These are phyloP conservation scores for Chelonus insularis DNA, from an alignment of 1,140 invertebrate genomes.

Conservation along the genomic window DNA sequence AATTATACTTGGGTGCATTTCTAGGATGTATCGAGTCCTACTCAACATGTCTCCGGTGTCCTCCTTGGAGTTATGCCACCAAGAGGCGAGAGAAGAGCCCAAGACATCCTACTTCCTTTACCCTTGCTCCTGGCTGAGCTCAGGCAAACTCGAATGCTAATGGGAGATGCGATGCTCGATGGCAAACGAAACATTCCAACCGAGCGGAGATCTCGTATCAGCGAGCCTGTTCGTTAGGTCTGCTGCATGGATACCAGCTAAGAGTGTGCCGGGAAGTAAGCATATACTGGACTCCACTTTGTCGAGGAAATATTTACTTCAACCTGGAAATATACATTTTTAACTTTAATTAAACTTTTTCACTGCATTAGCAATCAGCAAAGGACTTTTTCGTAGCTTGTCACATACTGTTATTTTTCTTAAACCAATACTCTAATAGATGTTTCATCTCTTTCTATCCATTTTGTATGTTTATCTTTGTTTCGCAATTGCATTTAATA, in stretches of 20 bases:
- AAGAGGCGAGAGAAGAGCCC: conserved; percentile 1
- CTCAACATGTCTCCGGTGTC: background rate
- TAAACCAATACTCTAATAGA: no score
- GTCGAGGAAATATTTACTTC: no score
- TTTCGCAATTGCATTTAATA: no score
- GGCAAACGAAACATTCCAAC: conserved; percentile 40
- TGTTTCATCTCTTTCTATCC: no score
- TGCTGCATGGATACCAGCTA: conserved; percentile 15
- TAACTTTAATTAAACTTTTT: no score
- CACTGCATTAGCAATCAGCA: no score
- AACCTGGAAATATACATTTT: no score
- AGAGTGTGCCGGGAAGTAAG: background rate
- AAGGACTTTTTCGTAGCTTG: no score
- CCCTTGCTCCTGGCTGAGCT: conserved; percentile 2
- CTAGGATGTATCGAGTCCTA: background rate
- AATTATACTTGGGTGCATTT: no score
- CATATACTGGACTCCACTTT: background rate
- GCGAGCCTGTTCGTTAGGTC: conserved; percentile 39
- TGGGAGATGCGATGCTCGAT: conserved; percentile 44
- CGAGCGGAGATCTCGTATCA: conserved; percentile 42
- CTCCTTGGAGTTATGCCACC: background rate
- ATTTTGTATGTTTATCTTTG: no score
- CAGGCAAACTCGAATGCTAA: conserved; percentile 38
- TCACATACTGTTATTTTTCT: no score
- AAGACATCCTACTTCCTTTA: conserved; percentile 9